Conservation (phyloP, 35 echinoderm and acorn worm genomes). For the Lytechinus pictus region DNA sequence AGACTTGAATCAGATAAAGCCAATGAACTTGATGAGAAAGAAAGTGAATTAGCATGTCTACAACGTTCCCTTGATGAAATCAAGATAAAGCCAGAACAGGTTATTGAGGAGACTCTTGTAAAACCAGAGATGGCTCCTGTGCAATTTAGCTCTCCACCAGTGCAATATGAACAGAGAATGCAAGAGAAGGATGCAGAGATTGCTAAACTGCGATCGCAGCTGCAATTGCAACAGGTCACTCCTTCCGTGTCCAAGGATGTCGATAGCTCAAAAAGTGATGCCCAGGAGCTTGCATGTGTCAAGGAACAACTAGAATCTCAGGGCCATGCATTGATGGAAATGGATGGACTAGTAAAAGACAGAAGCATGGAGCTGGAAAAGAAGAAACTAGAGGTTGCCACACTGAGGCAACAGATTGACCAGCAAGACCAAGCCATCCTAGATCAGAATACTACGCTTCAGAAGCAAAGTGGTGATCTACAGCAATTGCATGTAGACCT, state of each 20-base stretch:
- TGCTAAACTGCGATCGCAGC: constrained; percentile 7
- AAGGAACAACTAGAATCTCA: constrained; percentile 68
- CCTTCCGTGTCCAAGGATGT: background rate
- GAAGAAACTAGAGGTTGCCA: constrained; percentile 70
- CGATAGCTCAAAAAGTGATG: background rate
- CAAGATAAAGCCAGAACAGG: background rate
- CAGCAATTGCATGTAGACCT: constrained; percentile 44
- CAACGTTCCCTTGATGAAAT: constrained; percentile 50
- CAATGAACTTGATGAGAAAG: constrained; percentile 47
- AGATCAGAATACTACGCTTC: constrained; percentile 66
- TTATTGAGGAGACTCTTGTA: constrained; percentile 45
- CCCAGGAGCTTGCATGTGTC: constrained; percentile 54
- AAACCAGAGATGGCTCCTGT: background rate
- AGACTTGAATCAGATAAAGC: background rate
- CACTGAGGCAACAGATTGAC: constrained; percentile 85
- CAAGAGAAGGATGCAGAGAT: constrained; percentile 74
- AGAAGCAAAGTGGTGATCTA: constrained; percentile 59
- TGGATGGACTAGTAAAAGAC: constrained; percentile 62
- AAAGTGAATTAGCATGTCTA: constrained; percentile 60
- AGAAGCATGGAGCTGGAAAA: constrained; percentile 71
- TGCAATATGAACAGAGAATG: background rate
- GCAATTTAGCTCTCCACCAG: constrained; percentile 27
- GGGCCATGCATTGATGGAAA: constrained; percentile 60
- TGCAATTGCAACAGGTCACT: constrained; percentile 15
- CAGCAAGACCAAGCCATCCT: constrained; percentile 80